Evolutionary conservation across 1,140 invertebrate species (phyloP), one percentile per base, ranked within the genome.

Genomic region (Drosophila saltans): DNA sequence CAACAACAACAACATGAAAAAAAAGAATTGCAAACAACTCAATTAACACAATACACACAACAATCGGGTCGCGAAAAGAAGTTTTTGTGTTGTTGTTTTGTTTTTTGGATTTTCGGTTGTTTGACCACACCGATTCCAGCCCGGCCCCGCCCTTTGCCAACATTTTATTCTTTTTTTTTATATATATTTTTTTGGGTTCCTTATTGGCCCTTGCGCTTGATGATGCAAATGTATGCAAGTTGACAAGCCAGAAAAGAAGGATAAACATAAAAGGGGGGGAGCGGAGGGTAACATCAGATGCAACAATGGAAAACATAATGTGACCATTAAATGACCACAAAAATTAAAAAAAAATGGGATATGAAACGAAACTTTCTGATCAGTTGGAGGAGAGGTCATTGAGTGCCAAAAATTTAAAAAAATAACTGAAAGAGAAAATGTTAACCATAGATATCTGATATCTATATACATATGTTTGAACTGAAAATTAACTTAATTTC

Each of bases 11-110:
- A 81, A 71, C 66, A 72, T 60, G 78, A 81, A 40, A 65, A 57
- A 39, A 69, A 69, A 57, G 72, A 58, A 45, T 77, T 58, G 73
- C 81, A 72, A 84, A 84, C 81, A 84, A 77, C 73, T 80, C 81
- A 83, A 84, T 83, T 83, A 83, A 83, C 77, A 84, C 21, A 21
- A n/a, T 3, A n/a, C 69, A 78, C 58, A 41, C 67, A 58, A 33
- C 40, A 75, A 75, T 62, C 48, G 71, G 78, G 78, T 59, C 43
- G 67, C 60, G 66, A 66, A 56, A 60, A 81, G 65, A 58, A 57
- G 68, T 33, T 58, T 66, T 24, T 57, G 30, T 65, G 62, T 40
- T 40, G 33, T 59, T 40, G n/a, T 21, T 52, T 52, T 52, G 45
- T 52, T 52, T 48, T 36, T 21, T 58, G 21, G 52, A 33, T 36